A percentile compares a stretch with the other conserved stretches of the same genome.
phyloP scores from a whole-genome alignment of 2,797 vertebrate genomes.

The Muraenolepis orangiensis region DNA sequence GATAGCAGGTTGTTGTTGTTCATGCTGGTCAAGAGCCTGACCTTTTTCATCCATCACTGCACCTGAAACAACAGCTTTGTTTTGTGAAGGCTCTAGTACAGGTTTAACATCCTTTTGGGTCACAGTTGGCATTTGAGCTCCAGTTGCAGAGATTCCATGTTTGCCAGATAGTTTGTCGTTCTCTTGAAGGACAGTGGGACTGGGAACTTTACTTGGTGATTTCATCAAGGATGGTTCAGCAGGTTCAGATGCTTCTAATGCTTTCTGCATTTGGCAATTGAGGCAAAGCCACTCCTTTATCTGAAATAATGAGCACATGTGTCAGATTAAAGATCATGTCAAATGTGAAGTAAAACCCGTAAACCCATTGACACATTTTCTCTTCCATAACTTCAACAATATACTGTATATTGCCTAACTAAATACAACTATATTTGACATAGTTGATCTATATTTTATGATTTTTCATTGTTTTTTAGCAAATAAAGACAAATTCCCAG shows the following conservation, averaged over 20 bases:
- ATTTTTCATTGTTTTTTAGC: not conserved
- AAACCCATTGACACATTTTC: not conserved
- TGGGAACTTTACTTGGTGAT: slow-evolving; percentile 54
- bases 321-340: not conserved
- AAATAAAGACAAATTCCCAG: too few species aligned
- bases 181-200: slow-evolving; percentile 26
- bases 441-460: not conserved
- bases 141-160: slow-evolving; percentile 28
- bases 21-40: slow-evolving; percentile 36
- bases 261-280: slow-evolving; percentile 93
- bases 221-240: slow-evolving; percentile 53
- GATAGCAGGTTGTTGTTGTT: slow-evolving; percentile 39
- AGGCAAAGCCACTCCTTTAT: slow-evolving; percentile 94
- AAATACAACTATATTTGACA: not conserved
- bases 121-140: slow-evolving; percentile 20
- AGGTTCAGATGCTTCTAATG: slow-evolving; percentile 72
- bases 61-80: slow-evolving; percentile 14
- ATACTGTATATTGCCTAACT: not conserved
- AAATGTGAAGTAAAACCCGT: not conserved
- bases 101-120: slow-evolving; percentile 16
- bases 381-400: not conserved
- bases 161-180: slow-evolving; percentile 22
- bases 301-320: slow-evolving; percentile 58
- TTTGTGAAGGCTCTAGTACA: slow-evolving; percentile 27
- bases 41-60: slow-evolving; percentile 11